Evolutionary conservation across 2,797 vertebrate genomes (phyloP).

Genomic region (Allochrocebus solatus): DNA sequence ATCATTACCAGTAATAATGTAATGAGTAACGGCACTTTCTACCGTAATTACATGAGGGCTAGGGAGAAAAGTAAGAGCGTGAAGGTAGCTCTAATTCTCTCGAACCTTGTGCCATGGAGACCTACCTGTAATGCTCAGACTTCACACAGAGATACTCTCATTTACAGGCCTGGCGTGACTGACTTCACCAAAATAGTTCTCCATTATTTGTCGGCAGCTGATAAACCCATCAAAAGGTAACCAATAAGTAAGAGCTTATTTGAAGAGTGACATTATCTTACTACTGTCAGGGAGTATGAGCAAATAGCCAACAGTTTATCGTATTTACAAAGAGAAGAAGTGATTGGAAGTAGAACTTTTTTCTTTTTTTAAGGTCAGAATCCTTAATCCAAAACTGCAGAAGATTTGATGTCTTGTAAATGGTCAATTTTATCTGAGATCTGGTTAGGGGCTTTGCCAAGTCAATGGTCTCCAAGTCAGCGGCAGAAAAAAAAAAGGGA

Average conservation of each 20-base stretch:
- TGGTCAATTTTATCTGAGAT: slow-evolving; percentile 74
- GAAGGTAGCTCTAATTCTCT: neutral
- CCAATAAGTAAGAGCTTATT: slow-evolving; percentile 77
- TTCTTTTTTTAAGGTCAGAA: slow-evolving; percentile 70
- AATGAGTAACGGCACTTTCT: neutral
- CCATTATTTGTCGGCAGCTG: slow-evolving; percentile 74
- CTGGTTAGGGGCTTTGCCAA: slow-evolving; percentile 67
- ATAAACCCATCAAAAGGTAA: slow-evolving; percentile 81
- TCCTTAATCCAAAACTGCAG: slow-evolving; percentile 78
- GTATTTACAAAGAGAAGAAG: slow-evolving; percentile 63
- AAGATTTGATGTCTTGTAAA: slow-evolving; percentile 77
- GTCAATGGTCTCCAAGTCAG: slow-evolving; percentile 48
- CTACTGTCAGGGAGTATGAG: slow-evolving; percentile 74
- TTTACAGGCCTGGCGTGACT: slow-evolving; percentile 68
- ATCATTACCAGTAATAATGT: neutral
- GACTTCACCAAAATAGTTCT: slow-evolving; percentile 75
- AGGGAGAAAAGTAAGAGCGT: neutral
- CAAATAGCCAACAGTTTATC: slow-evolving; percentile 72
- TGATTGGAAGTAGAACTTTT: slow-evolving; percentile 66
- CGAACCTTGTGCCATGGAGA: neutral
- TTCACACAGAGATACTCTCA: slow-evolving; percentile 47
- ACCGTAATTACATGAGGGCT: neutral
- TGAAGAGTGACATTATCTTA: slow-evolving; percentile 79
- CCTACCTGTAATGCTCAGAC: slow-evolving; percentile 40
- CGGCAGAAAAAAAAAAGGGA: neutral